Evolutionary conservation across 1,140 invertebrate genomes (phyloP).

Genomic region (Tribolium castaneum): DNA sequence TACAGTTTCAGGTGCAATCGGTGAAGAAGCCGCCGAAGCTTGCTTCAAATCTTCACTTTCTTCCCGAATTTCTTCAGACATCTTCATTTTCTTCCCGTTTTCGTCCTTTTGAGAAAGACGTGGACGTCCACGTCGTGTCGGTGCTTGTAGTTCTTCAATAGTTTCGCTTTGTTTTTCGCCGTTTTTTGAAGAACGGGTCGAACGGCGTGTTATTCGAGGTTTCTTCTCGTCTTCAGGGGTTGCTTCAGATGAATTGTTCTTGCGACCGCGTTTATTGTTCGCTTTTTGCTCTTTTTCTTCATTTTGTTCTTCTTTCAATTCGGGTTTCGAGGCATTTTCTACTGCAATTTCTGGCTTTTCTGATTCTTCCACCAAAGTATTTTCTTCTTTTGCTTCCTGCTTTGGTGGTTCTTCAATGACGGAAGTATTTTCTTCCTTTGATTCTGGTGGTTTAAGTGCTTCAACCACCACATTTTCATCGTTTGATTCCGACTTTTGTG

Average conservation of each 20-base stretch:
- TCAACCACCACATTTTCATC: neutral
- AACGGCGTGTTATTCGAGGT: neutral
- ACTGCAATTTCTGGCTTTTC: no score
- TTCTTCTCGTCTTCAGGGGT: neutral
- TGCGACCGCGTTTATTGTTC: neutral
- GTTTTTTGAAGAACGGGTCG: neutral
- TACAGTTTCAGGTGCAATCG: neutral
- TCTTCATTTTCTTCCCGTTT: conserved; percentile 3
- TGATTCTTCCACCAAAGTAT: no score
- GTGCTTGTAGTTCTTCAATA: conserved; percentile 33
- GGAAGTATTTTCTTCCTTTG: neutral
- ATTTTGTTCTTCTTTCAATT: neutral
- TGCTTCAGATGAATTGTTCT: conserved; percentile 35
- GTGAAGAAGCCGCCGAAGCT: neutral
- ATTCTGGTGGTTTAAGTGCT: neutral
- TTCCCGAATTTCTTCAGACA: neutral
- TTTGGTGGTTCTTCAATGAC: neutral
- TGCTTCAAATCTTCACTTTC: neutral
- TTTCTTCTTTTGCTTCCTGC: neutral
- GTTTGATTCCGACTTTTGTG: neutral
- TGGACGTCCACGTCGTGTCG: conserved; percentile 36
- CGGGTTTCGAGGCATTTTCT: neutral
- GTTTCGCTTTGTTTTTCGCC: conserved; percentile 41
- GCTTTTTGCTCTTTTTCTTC: conserved; percentile 1
- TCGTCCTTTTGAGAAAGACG: conserved; percentile 11